Conservation (phyloP, 92 coral and sea anemone species). For the Heliopora coerulea region DNA sequence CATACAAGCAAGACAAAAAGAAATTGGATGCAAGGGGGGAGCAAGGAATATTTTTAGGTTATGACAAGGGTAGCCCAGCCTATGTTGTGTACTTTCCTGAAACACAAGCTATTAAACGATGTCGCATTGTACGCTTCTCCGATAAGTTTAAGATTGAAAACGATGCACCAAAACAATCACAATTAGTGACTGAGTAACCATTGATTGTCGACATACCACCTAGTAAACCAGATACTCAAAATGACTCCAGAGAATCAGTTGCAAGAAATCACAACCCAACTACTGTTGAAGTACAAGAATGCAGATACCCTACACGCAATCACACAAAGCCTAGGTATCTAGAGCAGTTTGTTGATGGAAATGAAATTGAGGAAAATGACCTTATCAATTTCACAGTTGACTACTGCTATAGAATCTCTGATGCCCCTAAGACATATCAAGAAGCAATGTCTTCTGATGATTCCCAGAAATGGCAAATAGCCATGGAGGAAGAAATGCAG, state of each 20-base stretch:
- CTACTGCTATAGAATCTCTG: slow-evolving; percentile 22
- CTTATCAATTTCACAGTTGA: too few relatives aligned
- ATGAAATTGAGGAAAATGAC: too few relatives aligned
- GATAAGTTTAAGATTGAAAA: slow-evolving; percentile 4
- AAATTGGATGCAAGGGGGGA: slow-evolving; percentile 32
- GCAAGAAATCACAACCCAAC: too few relatives aligned
- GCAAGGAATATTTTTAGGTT: slow-evolving; percentile 2
- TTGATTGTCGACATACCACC: slow-evolving; percentile 1
- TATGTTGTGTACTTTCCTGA: neutral
- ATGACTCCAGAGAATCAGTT: slow-evolving; percentile 3
- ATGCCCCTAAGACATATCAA: too few relatives aligned
- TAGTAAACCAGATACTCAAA: neutral
- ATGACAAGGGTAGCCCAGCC: slow-evolving; percentile 5
- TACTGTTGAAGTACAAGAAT: too few relatives aligned
- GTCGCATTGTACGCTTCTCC: slow-evolving; percentile 5
- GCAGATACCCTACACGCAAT: too few relatives aligned
- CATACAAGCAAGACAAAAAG: too few relatives aligned
- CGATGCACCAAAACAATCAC: neutral
- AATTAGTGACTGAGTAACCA: neutral
- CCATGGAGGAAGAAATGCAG: too few relatives aligned
- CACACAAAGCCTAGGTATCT: slow-evolving; percentile 24
- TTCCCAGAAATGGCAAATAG: slow-evolving; percentile 2
- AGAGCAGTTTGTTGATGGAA: slow-evolving; percentile 15
- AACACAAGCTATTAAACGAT: neutral
- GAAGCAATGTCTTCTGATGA: too few relatives aligned